Conservation (phyloP, 2,113 vertebrate genomes). For the Xyliphius kryptos region DNA sequence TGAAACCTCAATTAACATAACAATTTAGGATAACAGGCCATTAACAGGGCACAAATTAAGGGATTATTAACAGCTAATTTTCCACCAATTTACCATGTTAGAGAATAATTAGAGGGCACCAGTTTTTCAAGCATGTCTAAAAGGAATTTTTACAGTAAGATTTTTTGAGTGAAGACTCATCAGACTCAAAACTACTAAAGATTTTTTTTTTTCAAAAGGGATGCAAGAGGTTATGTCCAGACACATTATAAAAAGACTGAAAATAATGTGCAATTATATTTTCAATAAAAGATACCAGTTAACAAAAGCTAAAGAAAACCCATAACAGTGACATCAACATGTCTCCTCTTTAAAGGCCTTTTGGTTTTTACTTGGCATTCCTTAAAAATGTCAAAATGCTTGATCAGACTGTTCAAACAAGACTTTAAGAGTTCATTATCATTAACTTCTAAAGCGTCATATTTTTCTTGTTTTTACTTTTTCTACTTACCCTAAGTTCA, state of each 20-base stretch:
- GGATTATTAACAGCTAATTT: slow-evolving; percentile 47
- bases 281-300: slow-evolving; percentile 6
- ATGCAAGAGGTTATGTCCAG: slow-evolving; percentile 3
- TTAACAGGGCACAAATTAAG: slow-evolving; percentile 43
- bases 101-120: slow-evolving; percentile 43
- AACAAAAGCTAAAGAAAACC: slow-evolving; percentile 6
- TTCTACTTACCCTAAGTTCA: slow-evolving; percentile 4
- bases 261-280: slow-evolving; percentile 8
- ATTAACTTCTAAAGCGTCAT: background rate
- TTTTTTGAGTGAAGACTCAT: slow-evolving; percentile 29
- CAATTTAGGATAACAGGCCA: slow-evolving; percentile 48
- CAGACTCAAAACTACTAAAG: slow-evolving; percentile 10
- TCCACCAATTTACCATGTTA: slow-evolving; percentile 46
- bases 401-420: too few species aligned
- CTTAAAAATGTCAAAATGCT: slow-evolving; percentile 13
- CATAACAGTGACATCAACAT: slow-evolving; percentile 26
- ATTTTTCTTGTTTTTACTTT: slow-evolving; percentile 6
- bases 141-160: slow-evolving; percentile 28
- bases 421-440: too few species aligned
- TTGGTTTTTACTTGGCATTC: slow-evolving; percentile 6
- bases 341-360: background rate
- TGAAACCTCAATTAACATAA: slow-evolving; percentile 48
- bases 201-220: slow-evolving; percentile 13
- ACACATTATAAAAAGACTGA: background rate
- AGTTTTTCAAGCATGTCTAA: slow-evolving; percentile 32